Conservation (phyloP, 2,113 vertebrate species). For the Poeciliopsis turrubarensis region DNA sequence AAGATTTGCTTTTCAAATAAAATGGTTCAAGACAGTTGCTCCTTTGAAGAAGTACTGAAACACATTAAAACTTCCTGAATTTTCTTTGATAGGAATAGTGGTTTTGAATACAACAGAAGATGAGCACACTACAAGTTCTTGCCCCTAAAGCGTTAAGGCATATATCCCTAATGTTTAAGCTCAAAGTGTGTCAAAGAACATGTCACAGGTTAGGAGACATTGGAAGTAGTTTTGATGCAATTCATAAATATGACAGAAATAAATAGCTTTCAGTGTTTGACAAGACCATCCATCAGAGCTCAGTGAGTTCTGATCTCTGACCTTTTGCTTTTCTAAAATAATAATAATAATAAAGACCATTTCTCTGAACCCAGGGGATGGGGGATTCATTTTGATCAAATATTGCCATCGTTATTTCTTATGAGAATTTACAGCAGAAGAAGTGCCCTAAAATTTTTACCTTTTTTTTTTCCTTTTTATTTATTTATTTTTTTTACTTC, state of each 20-base stretch:
- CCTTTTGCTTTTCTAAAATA: background rate
- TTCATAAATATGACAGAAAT: background rate
- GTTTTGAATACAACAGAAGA: too few relatives aligned
- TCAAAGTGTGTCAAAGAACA: background rate
- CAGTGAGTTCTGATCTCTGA: background rate
- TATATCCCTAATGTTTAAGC: background rate
- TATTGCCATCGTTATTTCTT: background rate
- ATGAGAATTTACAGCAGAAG: background rate
- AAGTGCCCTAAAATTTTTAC: background rate
- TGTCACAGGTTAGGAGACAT: background rate
- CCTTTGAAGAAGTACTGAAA: background rate
- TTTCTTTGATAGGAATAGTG: background rate
- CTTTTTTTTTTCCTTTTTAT: background rate
- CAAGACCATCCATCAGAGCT: too few relatives aligned
- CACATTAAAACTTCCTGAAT: background rate
- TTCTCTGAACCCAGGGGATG: background rate
- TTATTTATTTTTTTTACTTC: background rate
- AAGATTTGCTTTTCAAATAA: too few relatives aligned
- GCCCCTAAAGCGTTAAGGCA: background rate
- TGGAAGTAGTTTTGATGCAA: too few relatives aligned
- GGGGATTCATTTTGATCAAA: background rate
- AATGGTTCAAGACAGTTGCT: too few relatives aligned
- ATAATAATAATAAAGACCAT: too few relatives aligned
- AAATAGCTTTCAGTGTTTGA: background rate
- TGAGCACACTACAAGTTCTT: background rate